phyloP scores from a whole-genome alignment of 2,888 invertebrate genomes.

The Cerastoderma edule region DNA sequence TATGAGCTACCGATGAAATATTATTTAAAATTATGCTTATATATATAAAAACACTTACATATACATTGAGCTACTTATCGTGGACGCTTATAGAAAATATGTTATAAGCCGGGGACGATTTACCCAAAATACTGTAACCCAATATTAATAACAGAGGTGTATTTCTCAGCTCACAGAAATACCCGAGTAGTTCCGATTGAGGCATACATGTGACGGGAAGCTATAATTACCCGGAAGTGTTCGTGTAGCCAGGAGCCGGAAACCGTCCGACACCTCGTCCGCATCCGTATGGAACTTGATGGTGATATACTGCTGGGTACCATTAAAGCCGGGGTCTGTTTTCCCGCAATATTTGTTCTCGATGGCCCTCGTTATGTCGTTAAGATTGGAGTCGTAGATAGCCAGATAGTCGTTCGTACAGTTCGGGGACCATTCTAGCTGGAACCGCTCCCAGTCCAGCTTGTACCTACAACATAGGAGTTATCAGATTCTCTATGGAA shows the following conservation, averaged over 20 bases:
- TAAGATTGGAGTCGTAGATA: slow-evolving; percentile 46
- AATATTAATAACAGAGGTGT: no score
- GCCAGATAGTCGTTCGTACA: slow-evolving; percentile 59
- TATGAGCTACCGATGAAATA: no score
- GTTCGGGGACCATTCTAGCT: slow-evolving; percentile 45
- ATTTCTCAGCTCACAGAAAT: no score
- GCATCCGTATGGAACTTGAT: slow-evolving; percentile 58
- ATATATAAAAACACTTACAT: no score
- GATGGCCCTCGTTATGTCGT: slow-evolving; percentile 18
- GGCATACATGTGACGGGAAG: no score
- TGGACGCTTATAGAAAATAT: no score
- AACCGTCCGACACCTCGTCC: slow-evolving; percentile 45
- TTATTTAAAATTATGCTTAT: no score
- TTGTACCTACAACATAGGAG: slow-evolving; percentile 57
- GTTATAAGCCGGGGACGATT: no score
- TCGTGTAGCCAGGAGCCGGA: slow-evolving; percentile 58
- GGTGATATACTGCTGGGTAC: slow-evolving; percentile 49
- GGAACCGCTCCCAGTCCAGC: slow-evolving; percentile 55
- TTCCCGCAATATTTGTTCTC: slow-evolving; percentile 56
- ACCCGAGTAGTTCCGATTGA: no score
- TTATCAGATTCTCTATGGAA: no score
- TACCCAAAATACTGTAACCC: no score
- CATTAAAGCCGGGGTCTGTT: slow-evolving; percentile 35
- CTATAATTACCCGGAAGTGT: slow-evolving; percentile 59
- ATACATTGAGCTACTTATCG: no score